These are phyloP conservation scores for Siderastrea radians DNA, from an alignment of 92 coral and sea anemone genomes.

Conservation along the genomic window DNA sequence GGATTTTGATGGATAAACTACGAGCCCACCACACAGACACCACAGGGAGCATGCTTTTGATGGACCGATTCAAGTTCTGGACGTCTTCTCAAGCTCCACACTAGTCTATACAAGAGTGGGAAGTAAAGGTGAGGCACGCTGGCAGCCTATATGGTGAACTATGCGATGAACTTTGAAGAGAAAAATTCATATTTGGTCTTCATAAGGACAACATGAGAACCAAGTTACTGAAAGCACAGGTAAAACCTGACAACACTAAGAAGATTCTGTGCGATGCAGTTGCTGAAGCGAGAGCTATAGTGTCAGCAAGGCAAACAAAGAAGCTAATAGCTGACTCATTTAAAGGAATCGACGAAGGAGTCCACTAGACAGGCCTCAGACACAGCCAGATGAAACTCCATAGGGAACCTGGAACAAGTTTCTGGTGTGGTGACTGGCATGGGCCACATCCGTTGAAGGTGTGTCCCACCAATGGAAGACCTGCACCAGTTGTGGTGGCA, in stretches of 20 bases:
- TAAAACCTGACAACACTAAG: conserved; percentile 53
- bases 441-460: conserved; percentile 17
- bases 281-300: conserved; percentile 62
- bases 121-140: conserved; percentile 52
- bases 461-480: conserved; percentile 54
- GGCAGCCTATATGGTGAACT: conserved; percentile 53
- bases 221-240: conserved; percentile 52
- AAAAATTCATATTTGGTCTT: conserved; percentile 50
- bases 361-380: conserved; percentile 48
- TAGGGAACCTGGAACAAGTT: conserved; percentile 51
- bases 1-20: conserved; percentile 63
- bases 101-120: conserved; percentile 66
- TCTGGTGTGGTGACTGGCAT: conserved; percentile 40
- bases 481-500: conserved; percentile 49
- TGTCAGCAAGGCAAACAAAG: conserved; percentile 36
- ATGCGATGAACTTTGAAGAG: conserved; percentile 44
- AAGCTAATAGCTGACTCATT: conserved; percentile 34
- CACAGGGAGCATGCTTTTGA: conserved; percentile 36
- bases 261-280: conserved; percentile 48
- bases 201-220: conserved; percentile 50
- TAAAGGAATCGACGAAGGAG: conserved; percentile 52
- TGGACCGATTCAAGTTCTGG: conserved; percentile 51
- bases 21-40: conserved; percentile 41
- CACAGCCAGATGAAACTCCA: conserved; percentile 44
- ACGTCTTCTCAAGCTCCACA: conserved; percentile 6